Evolutionary conservation across 2,888 invertebrate species (phyloP), one percentile per base, ranked within the genome.

Genomic region (Lapara coniferarum): DNA sequence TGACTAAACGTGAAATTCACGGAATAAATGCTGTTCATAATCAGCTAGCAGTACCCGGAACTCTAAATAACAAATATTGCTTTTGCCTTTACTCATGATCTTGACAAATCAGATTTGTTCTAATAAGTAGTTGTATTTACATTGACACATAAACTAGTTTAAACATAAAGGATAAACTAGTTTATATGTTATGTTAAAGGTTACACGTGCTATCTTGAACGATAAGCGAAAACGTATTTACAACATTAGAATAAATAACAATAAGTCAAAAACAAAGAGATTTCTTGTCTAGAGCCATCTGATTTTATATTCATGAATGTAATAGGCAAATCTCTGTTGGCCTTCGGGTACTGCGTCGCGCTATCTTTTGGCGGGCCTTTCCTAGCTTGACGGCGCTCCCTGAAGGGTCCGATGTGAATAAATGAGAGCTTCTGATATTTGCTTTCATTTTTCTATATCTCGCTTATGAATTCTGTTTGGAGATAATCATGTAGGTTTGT

Each of bases 231-330:
- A 46, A 59, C 46, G 49, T 63, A 63, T 63, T 63, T 63, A 63
- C 63, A 49, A 49, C 49, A 63, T 63, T 63, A 63, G 63, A 63
- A 63, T 63, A 63, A 63, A 63, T 63, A 63, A 49, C 63, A 63
- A 63, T 63, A 63, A 63, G 63, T 63, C 63, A 63, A 49, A 63
- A 63, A 63, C 63, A 63, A 63, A 63, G 63, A 63, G 63, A 63
- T 63, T 63, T 63, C 63, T 16, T 49, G 49, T 49, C 49, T 63
- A 63, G 63, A 63, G 63, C 63, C 44, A 63, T 63, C 49, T 63
- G 49, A 19, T 63, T 63, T 63, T 46, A 46, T 63, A 63, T 63
- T 63, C 63, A 63, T 63, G 63, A 46, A 63, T 19, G 49, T 63
- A 63, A 63, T 63, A 63, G 63, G 49, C 63, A 63, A 63, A 63